Conservation (phyloP, 2,113 vertebrate species). For the Fukomys damarensis region DNA sequence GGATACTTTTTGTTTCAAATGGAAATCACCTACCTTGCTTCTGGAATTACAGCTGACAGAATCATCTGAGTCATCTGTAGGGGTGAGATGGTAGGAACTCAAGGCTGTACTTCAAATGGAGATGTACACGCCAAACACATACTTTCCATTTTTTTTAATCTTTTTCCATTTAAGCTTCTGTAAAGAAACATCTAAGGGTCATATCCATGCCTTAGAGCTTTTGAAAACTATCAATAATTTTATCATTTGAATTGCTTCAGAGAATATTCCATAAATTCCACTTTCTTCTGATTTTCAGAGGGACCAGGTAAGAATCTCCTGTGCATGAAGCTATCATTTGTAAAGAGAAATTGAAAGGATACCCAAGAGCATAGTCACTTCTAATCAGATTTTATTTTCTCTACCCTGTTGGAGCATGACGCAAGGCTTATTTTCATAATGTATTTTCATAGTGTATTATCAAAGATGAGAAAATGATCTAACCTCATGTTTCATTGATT, state of each 20-base stretch:
- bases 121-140: not conserved
- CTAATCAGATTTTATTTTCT: slow-evolving; percentile 30
- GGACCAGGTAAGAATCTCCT: not conserved
- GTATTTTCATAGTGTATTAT: not conserved
- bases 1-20: slow-evolving; percentile 14
- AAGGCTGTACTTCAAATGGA: not conserved
- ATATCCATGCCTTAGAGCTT: not conserved
- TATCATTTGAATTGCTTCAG: not conserved
- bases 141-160: slow-evolving; percentile 26
- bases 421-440: slow-evolving; percentile 44
- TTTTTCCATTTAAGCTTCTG: slow-evolving; percentile 52
- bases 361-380: slow-evolving; percentile 33
- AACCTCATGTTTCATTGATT: not conserved
- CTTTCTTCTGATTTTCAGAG: slow-evolving; percentile 20
- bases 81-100: not conserved
- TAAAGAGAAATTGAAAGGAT: not conserved
- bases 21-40: not conserved
- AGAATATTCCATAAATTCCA: slow-evolving; percentile 38
- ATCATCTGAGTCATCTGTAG: not conserved
- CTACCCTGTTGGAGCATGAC: not conserved
- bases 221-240: slow-evolving; percentile 49
- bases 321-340: not conserved
- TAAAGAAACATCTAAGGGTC: not conserved
- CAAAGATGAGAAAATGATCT: slow-evolving; percentile 24
- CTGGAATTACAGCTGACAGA: not conserved